A percentile compares a stretch with the other conserved stretches of the same genome.
These are phyloP conservation scores for Microtus pennsylvanicus DNA, from an alignment of 2,113 vertebrate genomes.

Conservation along the genomic window DNA sequence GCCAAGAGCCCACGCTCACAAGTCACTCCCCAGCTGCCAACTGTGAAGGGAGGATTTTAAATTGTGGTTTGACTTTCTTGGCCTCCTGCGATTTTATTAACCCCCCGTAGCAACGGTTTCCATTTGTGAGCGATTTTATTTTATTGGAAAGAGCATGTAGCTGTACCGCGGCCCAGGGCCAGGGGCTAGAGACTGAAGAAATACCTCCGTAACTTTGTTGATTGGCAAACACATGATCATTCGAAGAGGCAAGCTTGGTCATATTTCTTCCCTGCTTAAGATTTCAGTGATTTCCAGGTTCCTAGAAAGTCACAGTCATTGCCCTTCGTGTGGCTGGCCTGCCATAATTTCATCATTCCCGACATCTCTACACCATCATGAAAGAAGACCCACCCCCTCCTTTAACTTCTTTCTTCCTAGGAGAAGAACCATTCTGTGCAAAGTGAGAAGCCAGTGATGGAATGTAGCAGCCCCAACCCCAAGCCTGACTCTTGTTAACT, in stretches of 20 bases:
- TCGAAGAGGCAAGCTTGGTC: conserved; percentile 5
- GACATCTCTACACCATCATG: not conserved
- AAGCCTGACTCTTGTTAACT: not conserved
- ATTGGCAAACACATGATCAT: not conserved
- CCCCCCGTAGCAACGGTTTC: conserved; percentile 61
- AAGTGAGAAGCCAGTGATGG: accelerated
- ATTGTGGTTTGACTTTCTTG: conserved; percentile 56
- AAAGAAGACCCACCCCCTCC: not conserved
- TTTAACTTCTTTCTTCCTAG: not conserved
- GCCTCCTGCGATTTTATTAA: conserved; percentile 72
- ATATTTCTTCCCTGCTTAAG: conserved; percentile 66
- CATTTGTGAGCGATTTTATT: conserved; percentile 30
- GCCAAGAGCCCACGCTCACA: conserved; percentile 40
- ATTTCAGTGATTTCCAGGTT: not conserved
- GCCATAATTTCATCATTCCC: not conserved
- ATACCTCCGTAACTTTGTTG: conserved; percentile 22
- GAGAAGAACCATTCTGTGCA: not conserved
- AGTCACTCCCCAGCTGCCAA: conserved; percentile 60
- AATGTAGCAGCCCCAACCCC: not conserved
- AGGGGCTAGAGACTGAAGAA: not conserved
- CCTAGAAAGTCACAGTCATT: not conserved
- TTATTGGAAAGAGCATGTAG: conserved; percentile 2
- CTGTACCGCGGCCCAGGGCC: not conserved
- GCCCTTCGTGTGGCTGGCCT: not conserved
- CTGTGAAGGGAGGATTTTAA: conserved; percentile 50